A percentile compares a stretch with the other conserved stretches of the same genome.
Conservation (phyloP, 2,797 vertebrate species). For the Melanotaenia trifasciata region DNA sequence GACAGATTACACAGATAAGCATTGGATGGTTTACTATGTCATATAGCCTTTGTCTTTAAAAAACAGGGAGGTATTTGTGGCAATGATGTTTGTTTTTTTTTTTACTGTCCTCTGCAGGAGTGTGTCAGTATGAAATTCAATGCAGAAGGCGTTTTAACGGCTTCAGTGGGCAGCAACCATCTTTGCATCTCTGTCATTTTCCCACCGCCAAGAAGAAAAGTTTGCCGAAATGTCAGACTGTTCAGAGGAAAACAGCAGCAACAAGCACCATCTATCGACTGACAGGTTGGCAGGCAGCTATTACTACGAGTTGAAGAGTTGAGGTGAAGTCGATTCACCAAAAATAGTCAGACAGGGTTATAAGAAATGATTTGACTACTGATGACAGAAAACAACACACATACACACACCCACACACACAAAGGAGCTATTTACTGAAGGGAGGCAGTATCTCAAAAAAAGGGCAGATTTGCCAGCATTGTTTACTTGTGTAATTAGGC, state of each 20-base stretch:
- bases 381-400: constrained; percentile 19
- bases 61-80: not conserved
- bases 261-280: constrained; percentile 48
- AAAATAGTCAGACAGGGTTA: constrained; percentile 27
- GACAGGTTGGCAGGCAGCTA: constrained; percentile 66
- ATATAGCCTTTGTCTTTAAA: not conserved
- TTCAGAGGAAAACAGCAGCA: constrained; percentile 45
- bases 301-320: constrained; percentile 63
- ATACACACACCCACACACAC: not conserved
- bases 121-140: constrained; percentile 18
- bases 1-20: not conserved
- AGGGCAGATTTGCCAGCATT: constrained; percentile 26
- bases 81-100: not conserved
- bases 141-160: constrained; percentile 18
- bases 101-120: constrained; percentile 20
- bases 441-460: constrained; percentile 21
- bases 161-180: constrained; percentile 41
- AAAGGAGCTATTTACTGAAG: not conserved
- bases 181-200: constrained; percentile 41
- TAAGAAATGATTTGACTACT: constrained; percentile 24
- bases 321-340: constrained; percentile 32
- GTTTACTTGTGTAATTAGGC: constrained; percentile 46
- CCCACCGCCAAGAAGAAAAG: constrained; percentile 32
- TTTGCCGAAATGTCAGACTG: constrained; percentile 53
- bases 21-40: not conserved